Evolutionary conservation across 2,797 vertebrate species (phyloP), one percentile per base, ranked within the genome.

Genomic region (Chloroceryle inda): DNA sequence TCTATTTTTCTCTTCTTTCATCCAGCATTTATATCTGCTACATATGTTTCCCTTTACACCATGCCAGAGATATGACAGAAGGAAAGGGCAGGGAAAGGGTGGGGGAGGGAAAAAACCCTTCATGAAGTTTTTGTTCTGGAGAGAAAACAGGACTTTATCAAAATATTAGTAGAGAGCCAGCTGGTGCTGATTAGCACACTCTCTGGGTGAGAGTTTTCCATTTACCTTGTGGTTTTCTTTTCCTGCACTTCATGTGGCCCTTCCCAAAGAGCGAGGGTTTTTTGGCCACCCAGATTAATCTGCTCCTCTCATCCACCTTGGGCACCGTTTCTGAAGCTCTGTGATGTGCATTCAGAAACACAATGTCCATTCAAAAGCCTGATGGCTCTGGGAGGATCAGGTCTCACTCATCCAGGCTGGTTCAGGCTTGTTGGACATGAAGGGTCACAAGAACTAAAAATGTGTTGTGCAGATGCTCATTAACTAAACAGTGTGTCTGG

Each of bases 91-190:
- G 35, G 47, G 80, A 78, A 62, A 35, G 58, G 26, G 14, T 35
- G 20, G 29, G 37, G 64, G 8, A 5, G 21, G 27, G 2, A 18
- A n/a, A 58, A 27, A 62, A 19, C 1, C 8, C 37, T 88, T 40
- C 37, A 62, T 47, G n/a, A 91, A 84, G 23, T 91, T 87, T 87
- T 58, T 78, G 37, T 87, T 89, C 92, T 85, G 81, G 62, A 95
- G 78, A 87, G 77, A 94, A 85, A 94, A 75, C 55, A 81, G 86
- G 21, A 58, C 78, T 94, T 81, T 85, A 92, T 94, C 91, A 97
- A 91, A 94, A 92, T 66, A 91, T 73, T 94, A 93, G 72, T 81
- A 66, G 92, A 91, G 63, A 7, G 1, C 38, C 91, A 93, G 92
- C 91, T 91, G 95, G 67, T 75, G 67, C 67, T 0, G 3, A 93